Evolutionary conservation across 2,113 vertebrate genomes (phyloP), one percentile per base, ranked within the genome.

Genomic region (Oostethus manadensis): DNA sequence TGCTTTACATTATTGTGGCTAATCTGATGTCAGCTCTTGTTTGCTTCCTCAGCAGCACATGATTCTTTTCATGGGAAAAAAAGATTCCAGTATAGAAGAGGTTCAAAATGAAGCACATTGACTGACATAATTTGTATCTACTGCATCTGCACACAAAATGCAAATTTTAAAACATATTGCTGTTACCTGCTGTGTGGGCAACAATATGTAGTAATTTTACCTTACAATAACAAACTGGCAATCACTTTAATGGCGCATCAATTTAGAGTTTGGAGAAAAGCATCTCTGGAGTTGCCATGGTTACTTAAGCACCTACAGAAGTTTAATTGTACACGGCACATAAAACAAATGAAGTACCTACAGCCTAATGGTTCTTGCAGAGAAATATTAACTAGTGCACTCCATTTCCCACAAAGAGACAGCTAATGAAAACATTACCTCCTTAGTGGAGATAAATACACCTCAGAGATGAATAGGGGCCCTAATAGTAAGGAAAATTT

Each of bases 1-100:
- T 81, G 84, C 66, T 82, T 83, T 70, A 64, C 64, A 78, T 78
- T 80, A 71, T 65, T 68, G 56, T 46, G 70, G 74, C 62, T 71
- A 69, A 79, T 77, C 68, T 22, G 17, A 53, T 76, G 71, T 82
- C 73, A 73, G 62, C 43, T 58, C 71, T 50, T 58, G 51, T 50
- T 58, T 68, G 64, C 69, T 62, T 51, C 26, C 49, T 71, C 70
- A 73, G 66, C 75, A 63, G 33, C 61, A 74, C 42, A 60, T 49
- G 45, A 44, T 40, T 55, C 66, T 55, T 70, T 56, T 48, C 68
- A 55, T 71, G 68, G 66, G 60, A 6, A 14, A 14, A n/a, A 18
- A 18, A 49, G 22, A 11, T 21, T 21, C 73, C 64, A 23, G 3
- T 2, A 35, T 67, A 59, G 64, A 43, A 13, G 26, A 9, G 17